These are phyloP conservation scores for Drosophila pegasa DNA, from an alignment of 2,888 invertebrate genomes.

Conservation along the genomic window DNA sequence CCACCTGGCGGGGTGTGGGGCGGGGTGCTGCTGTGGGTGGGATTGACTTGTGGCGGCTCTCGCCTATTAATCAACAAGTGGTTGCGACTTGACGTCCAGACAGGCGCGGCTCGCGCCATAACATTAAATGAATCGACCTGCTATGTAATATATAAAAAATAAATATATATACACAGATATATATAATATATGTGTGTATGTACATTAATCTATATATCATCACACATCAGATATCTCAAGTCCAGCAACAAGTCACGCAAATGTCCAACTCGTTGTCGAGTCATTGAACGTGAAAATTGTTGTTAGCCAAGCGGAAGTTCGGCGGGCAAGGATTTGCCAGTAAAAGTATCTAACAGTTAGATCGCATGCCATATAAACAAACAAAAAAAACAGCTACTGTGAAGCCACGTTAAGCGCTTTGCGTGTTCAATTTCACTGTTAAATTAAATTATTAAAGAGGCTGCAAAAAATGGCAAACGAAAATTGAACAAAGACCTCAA, in stretches of 20 bases:
- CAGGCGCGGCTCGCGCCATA: slow-evolving; percentile 50
- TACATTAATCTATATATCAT: slow-evolving; percentile 22
- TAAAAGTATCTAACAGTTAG: slow-evolving; percentile 59
- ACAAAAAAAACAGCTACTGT: slow-evolving; percentile 32
- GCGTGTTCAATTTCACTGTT: slow-evolving; percentile 54
- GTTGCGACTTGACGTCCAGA: slow-evolving; percentile 48
- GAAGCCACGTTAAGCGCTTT: slow-evolving; percentile 23
- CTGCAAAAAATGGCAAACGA: slow-evolving; percentile 1
- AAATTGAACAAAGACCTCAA: neutral
- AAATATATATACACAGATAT: neutral
- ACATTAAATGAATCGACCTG: slow-evolving; percentile 46
- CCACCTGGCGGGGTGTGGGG: slow-evolving; percentile 43
- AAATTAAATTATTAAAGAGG: slow-evolving; percentile 74
- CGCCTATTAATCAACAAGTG: slow-evolving; percentile 76
- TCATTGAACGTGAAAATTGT: slow-evolving; percentile 61
- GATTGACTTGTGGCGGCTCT: slow-evolving; percentile 4
- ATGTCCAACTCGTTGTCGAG: slow-evolving; percentile 42
- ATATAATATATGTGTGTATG: neutral
- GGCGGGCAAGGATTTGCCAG: slow-evolving; percentile 56
- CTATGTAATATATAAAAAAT: slow-evolving; percentile 31
- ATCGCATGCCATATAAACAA: slow-evolving; percentile 55
- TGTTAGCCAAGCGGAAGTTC: slow-evolving; percentile 56
- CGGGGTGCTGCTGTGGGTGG: slow-evolving; percentile 11
- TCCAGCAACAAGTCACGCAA: slow-evolving; percentile 67
- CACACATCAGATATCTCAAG: slow-evolving; percentile 47